Percentiles rank a stretch among this genome's conserved stretches.
These are phyloP conservation scores for Alosa alosa DNA, from an alignment of 2,113 vertebrate genomes.

Conservation along the genomic window DNA sequence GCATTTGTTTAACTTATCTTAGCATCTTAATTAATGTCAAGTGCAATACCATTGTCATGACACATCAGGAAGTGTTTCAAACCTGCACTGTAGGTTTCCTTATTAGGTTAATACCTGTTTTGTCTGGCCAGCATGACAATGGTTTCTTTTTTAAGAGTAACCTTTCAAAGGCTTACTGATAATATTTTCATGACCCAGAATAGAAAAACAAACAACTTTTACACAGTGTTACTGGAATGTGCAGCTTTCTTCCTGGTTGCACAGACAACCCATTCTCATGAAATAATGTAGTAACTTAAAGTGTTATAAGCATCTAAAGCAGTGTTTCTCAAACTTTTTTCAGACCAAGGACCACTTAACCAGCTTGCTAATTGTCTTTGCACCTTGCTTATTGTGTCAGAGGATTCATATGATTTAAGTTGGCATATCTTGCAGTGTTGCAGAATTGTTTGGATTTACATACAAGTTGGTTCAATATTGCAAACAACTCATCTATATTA, in stretches of 20 bases:
- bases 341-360: too few species aligned
- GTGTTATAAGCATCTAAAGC: too few species aligned
- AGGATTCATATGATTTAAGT: too few species aligned
- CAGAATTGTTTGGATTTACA: too few species aligned
- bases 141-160: background rate
- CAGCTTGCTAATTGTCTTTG: too few species aligned
- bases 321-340: too few species aligned
- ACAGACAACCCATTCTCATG: background rate
- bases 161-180: background rate
- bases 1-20: background rate
- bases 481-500: too few species aligned
- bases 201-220: background rate
- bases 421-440: too few species aligned
- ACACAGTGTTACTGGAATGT: background rate
- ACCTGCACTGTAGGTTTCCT: background rate
- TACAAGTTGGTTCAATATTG: too few species aligned
- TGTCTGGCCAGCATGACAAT: too few species aligned
- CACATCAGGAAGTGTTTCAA: background rate
- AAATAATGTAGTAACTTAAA: too few species aligned
- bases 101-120: background rate
- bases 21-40: background rate
- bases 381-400: too few species aligned
- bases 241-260: background rate
- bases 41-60: background rate
- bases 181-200: background rate